Base-by-base conservation (phyloP, 2,113 vertebrate species). In the Perccottus glenii region DNA sequence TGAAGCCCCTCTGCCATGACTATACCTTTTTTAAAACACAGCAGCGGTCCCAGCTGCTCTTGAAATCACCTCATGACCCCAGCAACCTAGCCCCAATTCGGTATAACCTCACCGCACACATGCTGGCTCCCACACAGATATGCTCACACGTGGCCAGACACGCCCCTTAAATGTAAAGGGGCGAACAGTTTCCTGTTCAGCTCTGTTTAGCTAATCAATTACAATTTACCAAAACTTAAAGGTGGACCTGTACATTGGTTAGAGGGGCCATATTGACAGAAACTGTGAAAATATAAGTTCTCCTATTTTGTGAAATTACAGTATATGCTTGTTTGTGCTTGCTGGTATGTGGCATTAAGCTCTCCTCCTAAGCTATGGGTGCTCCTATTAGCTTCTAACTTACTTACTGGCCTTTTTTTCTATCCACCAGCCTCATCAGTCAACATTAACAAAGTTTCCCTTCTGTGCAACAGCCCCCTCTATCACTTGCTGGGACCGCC, bases 391-490 rank as follows among this genome's bases (percentile, higher is more conserved):
- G 80, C 73, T 89, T 78, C 70, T 60, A 60, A 9, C 4, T 56
- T 49, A 10, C 70, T 66, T 75, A 46, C 40, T 52, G 64, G 43
- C 68, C 70, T 59, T 47, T 70, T 63, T 65, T 67, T 35, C 63
- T 35, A 50, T 61, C 75, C 70, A 82, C 72, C 77, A 73, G 72
- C 83, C 61, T 60, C 68, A 16, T 90, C 81, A 77, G 83, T 90
- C 85, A 89, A 78, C 55, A 64, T 80, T 89, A 90, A 90, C 84
- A 77, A 86, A 75, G 76, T 89, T 89, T 88, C 78, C 85, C 77
- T 83, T 58, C 81, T 75, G 79, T 84, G 72, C 78, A 59, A 65
- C 44, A 42, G 78, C 69, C 73, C 78, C 78, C 67, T 87, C 85
- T 77, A 85, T 88, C 86, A 87, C 76, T 67, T 47, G 53, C 48